Percentiles rank a stretch among this genome's conserved stretches.
Evolutionary conservation across 2,888 invertebrate genomes (phyloP).

Genomic region (Catotricha subobsoleta): DNA sequence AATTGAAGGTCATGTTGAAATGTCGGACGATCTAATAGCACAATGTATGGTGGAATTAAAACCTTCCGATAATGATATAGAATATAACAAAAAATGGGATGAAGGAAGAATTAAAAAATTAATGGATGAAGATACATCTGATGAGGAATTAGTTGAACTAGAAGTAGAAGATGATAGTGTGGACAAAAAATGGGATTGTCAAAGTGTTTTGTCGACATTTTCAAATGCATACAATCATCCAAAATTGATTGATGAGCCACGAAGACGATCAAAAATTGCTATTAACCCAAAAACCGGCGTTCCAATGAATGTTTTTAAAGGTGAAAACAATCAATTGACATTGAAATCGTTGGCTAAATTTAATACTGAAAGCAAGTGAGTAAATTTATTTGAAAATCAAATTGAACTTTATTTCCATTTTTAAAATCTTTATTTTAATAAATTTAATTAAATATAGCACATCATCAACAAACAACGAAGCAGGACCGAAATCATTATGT

Average conservation of each 20-base stretch:
- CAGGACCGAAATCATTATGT: slow-evolving; percentile 36
- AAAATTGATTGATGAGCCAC: slow-evolving; percentile 60
- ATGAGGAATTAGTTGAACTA: slow-evolving; percentile 39
- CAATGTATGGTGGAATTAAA: slow-evolving; percentile 60
- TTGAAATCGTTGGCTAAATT: slow-evolving; percentile 47
- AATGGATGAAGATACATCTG: slow-evolving; percentile 31
- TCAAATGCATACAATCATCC: slow-evolving; percentile 89
- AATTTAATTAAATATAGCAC: neutral
- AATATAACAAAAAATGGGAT: slow-evolving; percentile 40
- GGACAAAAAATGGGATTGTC: slow-evolving; percentile 68
- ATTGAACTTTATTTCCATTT: neutral
- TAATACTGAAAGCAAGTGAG: slow-evolving; percentile 31
- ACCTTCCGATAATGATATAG: slow-evolving; percentile 34
- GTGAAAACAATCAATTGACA: slow-evolving; percentile 44
- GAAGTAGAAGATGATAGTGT: slow-evolving; percentile 42
- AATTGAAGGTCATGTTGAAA: slow-evolving; percentile 45
- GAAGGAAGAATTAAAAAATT: slow-evolving; percentile 25
- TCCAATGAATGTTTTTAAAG: slow-evolving; percentile 46
- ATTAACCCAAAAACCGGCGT: slow-evolving; percentile 58
- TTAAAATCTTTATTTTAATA: neutral
- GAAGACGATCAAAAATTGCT: slow-evolving; percentile 42
- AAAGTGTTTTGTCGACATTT: slow-evolving; percentile 76
- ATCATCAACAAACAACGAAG: neutral
- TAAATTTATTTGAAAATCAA: neutral
- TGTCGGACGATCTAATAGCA: slow-evolving; percentile 44